Percentiles rank a stretch among this genome's conserved stretches.
phyloP scores from a whole-genome alignment of 2,797 vertebrate genomes.

The Enteromius thamalakanensis region DNA sequence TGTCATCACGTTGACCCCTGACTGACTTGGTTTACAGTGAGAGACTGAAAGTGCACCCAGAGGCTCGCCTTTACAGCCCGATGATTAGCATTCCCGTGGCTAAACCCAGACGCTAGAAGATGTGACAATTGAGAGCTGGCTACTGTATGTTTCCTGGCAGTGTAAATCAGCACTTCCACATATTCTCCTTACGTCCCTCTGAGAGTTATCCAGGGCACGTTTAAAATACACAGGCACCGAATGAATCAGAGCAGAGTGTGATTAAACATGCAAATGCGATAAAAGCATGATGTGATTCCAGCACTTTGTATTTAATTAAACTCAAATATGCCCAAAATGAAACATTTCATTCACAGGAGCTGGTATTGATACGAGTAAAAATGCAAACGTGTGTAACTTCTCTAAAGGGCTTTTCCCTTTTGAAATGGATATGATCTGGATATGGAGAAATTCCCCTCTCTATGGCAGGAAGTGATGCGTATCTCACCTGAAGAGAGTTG shows the following conservation, averaged over 20 bases:
- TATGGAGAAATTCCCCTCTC: constrained; percentile 70
- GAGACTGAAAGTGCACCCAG: constrained; percentile 43
- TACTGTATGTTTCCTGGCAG: constrained; percentile 57
- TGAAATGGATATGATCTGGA: constrained; percentile 69
- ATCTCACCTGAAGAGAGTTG: constrained; percentile 69
- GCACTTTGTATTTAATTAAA: constrained; percentile 11
- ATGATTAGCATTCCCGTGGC: constrained; percentile 50
- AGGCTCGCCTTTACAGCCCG: constrained; percentile 49
- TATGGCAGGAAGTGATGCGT: constrained; percentile 69
- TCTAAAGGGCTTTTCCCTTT: constrained; percentile 65
- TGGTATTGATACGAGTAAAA: background rate
- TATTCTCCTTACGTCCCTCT: constrained; percentile 37
- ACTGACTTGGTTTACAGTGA: constrained; percentile 42
- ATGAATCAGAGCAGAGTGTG: constrained; percentile 1
- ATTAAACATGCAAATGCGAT: constrained; percentile 8
- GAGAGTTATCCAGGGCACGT: constrained; percentile 39
- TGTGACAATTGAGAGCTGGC: constrained; percentile 55
- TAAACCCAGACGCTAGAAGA: constrained; percentile 58
- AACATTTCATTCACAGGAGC: background rate
- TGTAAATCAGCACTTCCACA: constrained; percentile 46
- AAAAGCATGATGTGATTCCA: constrained; percentile 5
- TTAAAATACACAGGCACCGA: constrained; percentile 5
- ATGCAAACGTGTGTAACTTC: constrained; percentile 34
- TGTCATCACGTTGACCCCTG: constrained; percentile 51
- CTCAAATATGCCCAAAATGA: background rate